Base-by-base conservation (phyloP, 1,140 invertebrate species). In the Cydia amplana region DNA sequence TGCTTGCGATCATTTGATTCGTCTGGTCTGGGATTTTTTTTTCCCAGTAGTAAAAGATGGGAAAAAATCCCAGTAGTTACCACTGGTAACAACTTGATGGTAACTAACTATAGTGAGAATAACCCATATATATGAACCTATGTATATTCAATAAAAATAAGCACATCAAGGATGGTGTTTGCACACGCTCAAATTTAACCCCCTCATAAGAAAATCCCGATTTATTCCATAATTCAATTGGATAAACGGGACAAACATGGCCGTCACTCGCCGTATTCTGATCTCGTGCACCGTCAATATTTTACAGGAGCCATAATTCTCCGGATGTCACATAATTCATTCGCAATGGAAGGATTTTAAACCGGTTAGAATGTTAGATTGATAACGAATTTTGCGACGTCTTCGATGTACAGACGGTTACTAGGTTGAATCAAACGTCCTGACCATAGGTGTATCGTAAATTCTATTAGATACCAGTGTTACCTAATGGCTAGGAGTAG, bases 291-390 rank as follows among this genome's bases (percentile, higher is more conserved):
- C 18, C 74, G 49, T 70, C 25, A 75, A 75, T 75, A 51, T 75
- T 75, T 74, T 51, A 64, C 82, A 79, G 78, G 78, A 55, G 84
- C 80, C 73, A 82, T 85, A 85, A 87, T 83, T 85, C 82, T 83
- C 74, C 32, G 28, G 40, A 74, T 75, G 85, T 87, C 85, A 81
- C 85, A 87, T 87, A 87, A 85, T 79, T 87, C 83, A 87, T 80
- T 67, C 79, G 80, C 32, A 79, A 67, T 49, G 46, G 70, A 40
- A 60, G n/a, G 55, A 60, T 60, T 60, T 60, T 60, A 60, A 60
- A 60, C 55, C 51, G 51, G 51, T 55, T 18, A 49, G 14, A 49
- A 40, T 18, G 43, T 81, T 82, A 82, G 81, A 82, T 81, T 80
- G 77, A 46, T 75, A 74, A 78, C 74, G 67, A 77, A 75, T 77